These are phyloP conservation scores for Rhysida immarginata DNA, from an alignment of 1,140 invertebrate genomes.

Conservation along the genomic window DNA sequence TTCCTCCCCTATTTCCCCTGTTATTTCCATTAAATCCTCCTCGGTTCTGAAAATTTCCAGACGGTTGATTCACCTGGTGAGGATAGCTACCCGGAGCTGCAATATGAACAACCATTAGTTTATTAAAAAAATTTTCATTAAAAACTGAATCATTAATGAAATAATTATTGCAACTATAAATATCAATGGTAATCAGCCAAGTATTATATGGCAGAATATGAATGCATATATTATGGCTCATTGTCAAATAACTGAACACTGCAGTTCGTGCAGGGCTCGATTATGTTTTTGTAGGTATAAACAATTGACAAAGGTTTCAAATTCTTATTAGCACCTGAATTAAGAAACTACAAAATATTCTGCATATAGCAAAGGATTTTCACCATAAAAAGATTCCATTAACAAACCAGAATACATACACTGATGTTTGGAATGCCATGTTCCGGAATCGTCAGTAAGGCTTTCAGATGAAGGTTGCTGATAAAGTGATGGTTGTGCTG, in stretches of 20 bases:
- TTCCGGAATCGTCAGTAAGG: too few species aligned
- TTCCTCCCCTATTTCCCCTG: not conserved
- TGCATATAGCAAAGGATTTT: too few species aligned
- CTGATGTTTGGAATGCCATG: too few species aligned
- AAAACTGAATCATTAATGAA: not conserved
- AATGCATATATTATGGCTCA: not conserved
- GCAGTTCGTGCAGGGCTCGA: too few species aligned
- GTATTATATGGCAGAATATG: not conserved
- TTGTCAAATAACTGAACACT: not conserved
- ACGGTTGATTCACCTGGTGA: not conserved
- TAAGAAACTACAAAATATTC: too few species aligned
- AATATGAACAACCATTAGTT: not conserved
- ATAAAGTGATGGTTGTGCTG: too few species aligned
- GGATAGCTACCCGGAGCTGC: constrained; percentile 5
- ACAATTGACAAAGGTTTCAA: too few species aligned
- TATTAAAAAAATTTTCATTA: not conserved
- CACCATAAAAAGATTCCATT: too few species aligned
- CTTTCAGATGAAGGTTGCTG: too few species aligned
- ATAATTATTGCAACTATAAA: not conserved
- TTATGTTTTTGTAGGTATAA: too few species aligned
- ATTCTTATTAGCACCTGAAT: too few species aligned
- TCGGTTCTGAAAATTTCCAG: not conserved
- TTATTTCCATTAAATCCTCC: not conserved
- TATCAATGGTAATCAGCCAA: not conserved
- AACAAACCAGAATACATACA: too few species aligned